These are phyloP conservation scores for Lasioglossum lativentre DNA, from an alignment of 2,888 invertebrate species.

Conservation along the genomic window DNA sequence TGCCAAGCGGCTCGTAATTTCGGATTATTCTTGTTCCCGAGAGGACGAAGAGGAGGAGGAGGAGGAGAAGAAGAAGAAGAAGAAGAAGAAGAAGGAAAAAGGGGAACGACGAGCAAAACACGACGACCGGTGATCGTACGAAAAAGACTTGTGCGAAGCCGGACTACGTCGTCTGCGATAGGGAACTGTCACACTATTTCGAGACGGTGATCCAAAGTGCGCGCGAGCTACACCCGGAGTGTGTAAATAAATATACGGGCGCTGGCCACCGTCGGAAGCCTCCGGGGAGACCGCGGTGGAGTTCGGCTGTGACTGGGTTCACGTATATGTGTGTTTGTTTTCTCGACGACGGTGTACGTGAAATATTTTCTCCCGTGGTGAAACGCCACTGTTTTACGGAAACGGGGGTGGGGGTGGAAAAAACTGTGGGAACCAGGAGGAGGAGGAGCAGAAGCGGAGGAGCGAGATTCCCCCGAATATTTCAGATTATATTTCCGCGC, in stretches of 20 bases:
- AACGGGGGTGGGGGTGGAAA: conserved; percentile 3
- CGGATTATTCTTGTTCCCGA: conserved; percentile 28
- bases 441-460: conserved; percentile 3
- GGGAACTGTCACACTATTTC: conserved; percentile 74
- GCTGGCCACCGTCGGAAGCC: conserved; percentile 42
- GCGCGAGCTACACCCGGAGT: conserved; percentile 58
- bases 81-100: neutral
- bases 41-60: neutral
- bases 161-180: conserved; percentile 12
- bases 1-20: conserved; percentile 20
- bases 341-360: conserved; percentile 23
- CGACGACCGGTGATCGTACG: neutral
- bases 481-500: conserved; percentile 63
- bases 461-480: conserved; percentile 19
- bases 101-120: neutral
- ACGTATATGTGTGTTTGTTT: conserved; percentile 56
- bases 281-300: conserved; percentile 43
- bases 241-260: conserved; percentile 69
- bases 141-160: neutral
- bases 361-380: conserved; percentile 31
- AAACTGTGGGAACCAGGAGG: neutral
- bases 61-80: neutral
- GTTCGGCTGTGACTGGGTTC: conserved; percentile 33
- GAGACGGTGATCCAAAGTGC: conserved; percentile 73
- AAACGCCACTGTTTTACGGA: conserved; percentile 3